Conservation (phyloP, 1,140 invertebrate species). For the Calycopis cecrops region DNA sequence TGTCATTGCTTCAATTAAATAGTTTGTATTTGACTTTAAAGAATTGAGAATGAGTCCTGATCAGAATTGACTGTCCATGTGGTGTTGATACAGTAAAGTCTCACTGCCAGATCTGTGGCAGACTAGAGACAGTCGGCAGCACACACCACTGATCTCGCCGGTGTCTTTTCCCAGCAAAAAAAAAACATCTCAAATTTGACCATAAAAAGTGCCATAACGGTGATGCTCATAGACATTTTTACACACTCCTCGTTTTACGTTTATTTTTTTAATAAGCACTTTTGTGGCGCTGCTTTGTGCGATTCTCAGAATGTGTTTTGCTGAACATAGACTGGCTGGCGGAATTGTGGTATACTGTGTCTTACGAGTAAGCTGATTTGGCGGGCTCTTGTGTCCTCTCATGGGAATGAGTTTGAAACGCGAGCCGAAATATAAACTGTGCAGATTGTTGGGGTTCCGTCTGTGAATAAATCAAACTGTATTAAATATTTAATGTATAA, state of each 20-base stretch:
- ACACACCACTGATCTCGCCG: no score
- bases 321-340: constrained; percentile 18
- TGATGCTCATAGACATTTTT: background rate
- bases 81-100: no score
- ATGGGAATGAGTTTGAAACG: constrained; percentile 62
- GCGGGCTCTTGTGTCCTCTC: constrained; percentile 36
- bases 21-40: no score
- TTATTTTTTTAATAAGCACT: constrained; percentile 6
- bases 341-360: constrained; percentile 30
- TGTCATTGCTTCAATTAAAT: no score
- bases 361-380: constrained; percentile 27
- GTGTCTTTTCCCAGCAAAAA: no score
- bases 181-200: no score
- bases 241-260: background rate
- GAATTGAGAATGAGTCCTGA: no score
- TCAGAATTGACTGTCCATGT: no score
- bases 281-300: background rate
- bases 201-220: no score
- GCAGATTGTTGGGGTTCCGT: constrained; percentile 34
- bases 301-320: constrained; percentile 6
- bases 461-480: constrained; percentile 11
- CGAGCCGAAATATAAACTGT: constrained; percentile 48
- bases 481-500: no score
- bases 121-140: no score
- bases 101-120: no score